These are phyloP conservation scores for Spizaetus ornatus DNA, from an alignment of 2,113 vertebrate species.

Conservation along the genomic window DNA sequence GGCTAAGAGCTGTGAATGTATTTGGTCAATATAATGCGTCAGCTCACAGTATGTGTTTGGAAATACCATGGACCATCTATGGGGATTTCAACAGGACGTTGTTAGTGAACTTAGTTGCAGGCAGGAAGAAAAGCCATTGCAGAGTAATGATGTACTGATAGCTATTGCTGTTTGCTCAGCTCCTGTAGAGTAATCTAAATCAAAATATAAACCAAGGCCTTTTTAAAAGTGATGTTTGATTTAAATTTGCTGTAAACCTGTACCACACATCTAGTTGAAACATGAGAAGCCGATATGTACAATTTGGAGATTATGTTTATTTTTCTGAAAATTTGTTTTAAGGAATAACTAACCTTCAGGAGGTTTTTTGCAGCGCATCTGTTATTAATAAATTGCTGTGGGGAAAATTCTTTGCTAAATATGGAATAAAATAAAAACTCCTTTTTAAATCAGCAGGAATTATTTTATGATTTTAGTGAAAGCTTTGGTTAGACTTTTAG, in stretches of 20 bases:
- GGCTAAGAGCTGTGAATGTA: not conserved
- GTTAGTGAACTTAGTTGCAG: not conserved
- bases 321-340: constrained; percentile 37
- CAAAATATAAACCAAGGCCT: not conserved
- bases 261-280: constrained; percentile 31
- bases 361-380: not conserved
- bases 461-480: not conserved
- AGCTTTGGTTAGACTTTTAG: not conserved
- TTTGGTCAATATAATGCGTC: not conserved
- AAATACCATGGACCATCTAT: not conserved
- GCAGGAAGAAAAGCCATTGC: not conserved
- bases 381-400: constrained; percentile 37
- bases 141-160: not conserved
- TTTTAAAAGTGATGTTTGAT: constrained; percentile 25
- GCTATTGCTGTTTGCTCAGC: not conserved
- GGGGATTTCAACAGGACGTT: not conserved
- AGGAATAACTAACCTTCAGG: constrained; percentile 18
- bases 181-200: not conserved
- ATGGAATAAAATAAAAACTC: constrained; percentile 14
- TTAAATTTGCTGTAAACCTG: constrained; percentile 47
- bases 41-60: not conserved
- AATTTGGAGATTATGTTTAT: constrained; percentile 16
- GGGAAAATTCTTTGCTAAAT: constrained; percentile 37
- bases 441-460: not conserved
- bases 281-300: constrained; percentile 19